Evolutionary conservation across 2,888 invertebrate genomes (phyloP).

Genomic region (Melolontha melolontha): DNA sequence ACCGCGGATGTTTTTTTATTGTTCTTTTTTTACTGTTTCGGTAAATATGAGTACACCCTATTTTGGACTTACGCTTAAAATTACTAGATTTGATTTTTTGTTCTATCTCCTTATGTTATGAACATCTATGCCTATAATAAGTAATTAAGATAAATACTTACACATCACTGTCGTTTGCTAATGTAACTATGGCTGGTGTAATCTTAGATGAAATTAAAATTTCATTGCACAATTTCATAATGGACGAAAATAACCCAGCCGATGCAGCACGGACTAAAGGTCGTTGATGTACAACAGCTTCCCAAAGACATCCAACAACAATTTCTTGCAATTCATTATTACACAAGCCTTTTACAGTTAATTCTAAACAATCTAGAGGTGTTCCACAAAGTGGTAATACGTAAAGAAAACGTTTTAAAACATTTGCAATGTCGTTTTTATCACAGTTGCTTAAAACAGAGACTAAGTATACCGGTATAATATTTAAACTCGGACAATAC

Average conservation of each 20-base stretch:
- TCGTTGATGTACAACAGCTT: slow-evolving; percentile 75
- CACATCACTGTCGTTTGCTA: slow-evolving; percentile 77
- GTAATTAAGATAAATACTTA: too few relatives aligned
- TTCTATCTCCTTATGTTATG: too few relatives aligned
- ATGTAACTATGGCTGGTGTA: slow-evolving; percentile 77
- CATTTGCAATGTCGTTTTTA: slow-evolving; percentile 67
- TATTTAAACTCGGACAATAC: slow-evolving; percentile 69
- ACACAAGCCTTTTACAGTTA: slow-evolving; percentile 59
- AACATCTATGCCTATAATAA: too few relatives aligned
- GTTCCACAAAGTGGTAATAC: slow-evolving; percentile 68
- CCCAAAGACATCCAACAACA: slow-evolving; percentile 73
- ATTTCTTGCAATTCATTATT: slow-evolving; percentile 67
- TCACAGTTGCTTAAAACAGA: slow-evolving; percentile 70
- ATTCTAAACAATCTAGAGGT: slow-evolving; percentile 50
- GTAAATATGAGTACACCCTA: too few relatives aligned
- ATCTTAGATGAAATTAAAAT: slow-evolving; percentile 70
- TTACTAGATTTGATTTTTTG: too few relatives aligned
- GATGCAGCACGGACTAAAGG: slow-evolving; percentile 72
- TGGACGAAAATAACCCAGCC: slow-evolving; percentile 71
- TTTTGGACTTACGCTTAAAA: too few relatives aligned
- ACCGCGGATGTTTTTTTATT: too few relatives aligned
- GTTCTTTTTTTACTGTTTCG: too few relatives aligned
- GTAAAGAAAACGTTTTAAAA: slow-evolving; percentile 71
- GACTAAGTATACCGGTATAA: slow-evolving; percentile 74
- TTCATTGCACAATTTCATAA: slow-evolving; percentile 70